Conservation (phyloP, 2,888 invertebrate species). For the Archips xylosteana region DNA sequence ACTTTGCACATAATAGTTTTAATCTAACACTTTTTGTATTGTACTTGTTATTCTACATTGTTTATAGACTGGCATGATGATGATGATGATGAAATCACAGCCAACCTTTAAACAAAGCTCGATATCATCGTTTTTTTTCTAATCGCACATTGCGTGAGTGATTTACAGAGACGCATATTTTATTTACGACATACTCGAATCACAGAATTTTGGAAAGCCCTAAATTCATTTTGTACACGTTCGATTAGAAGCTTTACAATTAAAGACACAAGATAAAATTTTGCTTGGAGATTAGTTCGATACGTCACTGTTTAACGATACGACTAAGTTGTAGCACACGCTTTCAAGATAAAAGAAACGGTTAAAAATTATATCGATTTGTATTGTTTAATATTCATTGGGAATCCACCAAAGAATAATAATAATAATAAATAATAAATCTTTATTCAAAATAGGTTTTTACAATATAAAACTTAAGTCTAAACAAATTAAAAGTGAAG, state of each 20-base stretch:
- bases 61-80: too few relatives aligned
- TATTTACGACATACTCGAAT: not conserved
- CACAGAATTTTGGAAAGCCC: not conserved
- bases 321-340: not conserved
- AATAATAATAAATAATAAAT: too few relatives aligned
- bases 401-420: not conserved
- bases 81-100: too few relatives aligned
- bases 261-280: not conserved
- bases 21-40: too few relatives aligned
- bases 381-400: conserved; percentile 30
- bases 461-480: too few relatives aligned
- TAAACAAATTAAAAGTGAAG: too few relatives aligned
- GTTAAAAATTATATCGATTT: conserved; percentile 26
- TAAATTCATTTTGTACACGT: not conserved
- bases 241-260: not conserved
- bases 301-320: not conserved
- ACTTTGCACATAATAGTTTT: too few relatives aligned
- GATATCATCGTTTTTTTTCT: not conserved
- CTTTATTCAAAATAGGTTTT: too few relatives aligned
- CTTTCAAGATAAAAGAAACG: conserved; percentile 14
- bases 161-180: not conserved
- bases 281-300: not conserved
- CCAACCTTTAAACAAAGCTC: not conserved
- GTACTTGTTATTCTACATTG: too few relatives aligned
- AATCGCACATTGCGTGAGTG: not conserved